Evolutionary conservation across 2,797 vertebrate species (phyloP), one percentile per base, ranked within the genome.

Genomic region (Ataeniobius toweri): DNA sequence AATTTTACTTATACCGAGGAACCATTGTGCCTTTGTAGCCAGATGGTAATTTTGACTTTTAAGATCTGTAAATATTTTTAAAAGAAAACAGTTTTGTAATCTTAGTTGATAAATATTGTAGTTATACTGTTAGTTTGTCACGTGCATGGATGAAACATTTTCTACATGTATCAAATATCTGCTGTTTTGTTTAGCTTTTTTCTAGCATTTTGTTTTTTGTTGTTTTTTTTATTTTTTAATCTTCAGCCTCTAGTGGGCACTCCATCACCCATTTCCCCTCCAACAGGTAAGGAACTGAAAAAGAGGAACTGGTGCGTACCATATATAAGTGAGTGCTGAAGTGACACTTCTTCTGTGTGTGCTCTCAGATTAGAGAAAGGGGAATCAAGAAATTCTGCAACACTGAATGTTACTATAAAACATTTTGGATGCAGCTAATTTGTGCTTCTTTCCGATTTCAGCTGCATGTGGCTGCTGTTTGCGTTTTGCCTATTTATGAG

Each of bases 381-480:
- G 50, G 89, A 92, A 91, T 89, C 39, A 79, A 88, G 86, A 91
- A 89, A 77, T 86, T 80, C 20, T 50, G 2, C 68, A 1, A 28
- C 70, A 74, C 76, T 56, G 26, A 53, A 18, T 78, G 53, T 76
- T 77, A 77, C 73, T 58, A 12, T n/a, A 18, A 73, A 71, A 48
- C 39, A 26, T 28, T 79, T 79, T 81, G 61, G 68, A 80, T 55
- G 75, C 75, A 14, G 48, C 79, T 89, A 73, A 89, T 78, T 88
- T 91, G 83, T 22, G 46, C 83, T 86, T 89, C 77, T 79, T 16
- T 80, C 22, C 36, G 31, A 71, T 88, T 83, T 53, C 85, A 89
- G 89, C 82, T 90, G 81, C n/a, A 80, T 87, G 87, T 84, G 73
- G 87, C 80, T 91, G 86, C 82, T 88, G 22, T 77, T 92, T 74